A percentile compares a stretch with the other conserved stretches of the same genome.
phyloP scores from a whole-genome alignment of 2,888 invertebrate species.

The Tinea trinotella region DNA sequence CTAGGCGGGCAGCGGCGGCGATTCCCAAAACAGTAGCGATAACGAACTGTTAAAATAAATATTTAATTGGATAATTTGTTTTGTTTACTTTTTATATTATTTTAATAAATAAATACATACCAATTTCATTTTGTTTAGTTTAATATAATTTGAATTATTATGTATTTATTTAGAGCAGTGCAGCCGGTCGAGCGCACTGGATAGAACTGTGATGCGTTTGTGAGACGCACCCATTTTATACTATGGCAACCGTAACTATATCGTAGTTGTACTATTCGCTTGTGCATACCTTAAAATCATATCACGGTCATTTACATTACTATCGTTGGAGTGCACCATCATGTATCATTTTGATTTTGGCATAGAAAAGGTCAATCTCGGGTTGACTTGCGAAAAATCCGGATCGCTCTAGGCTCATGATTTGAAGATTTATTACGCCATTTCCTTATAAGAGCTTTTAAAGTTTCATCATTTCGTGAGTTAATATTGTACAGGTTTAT shows the following conservation, averaged over 20 bases:
- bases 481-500: too few relatives aligned
- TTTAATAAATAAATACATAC: conserved; percentile 37
- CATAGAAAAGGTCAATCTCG: conserved; percentile 12
- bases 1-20: conserved; percentile 60
- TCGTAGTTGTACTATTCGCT: conserved; percentile 20
- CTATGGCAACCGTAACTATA: neutral
- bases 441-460: conserved; percentile 6
- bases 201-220: conserved; percentile 49
- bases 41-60: conserved; percentile 41
- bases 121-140: conserved; percentile 51
- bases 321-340: conserved; percentile 22
- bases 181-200: conserved; percentile 21
- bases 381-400: conserved; percentile 13
- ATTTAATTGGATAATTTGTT: neutral
- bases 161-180: conserved; percentile 14
- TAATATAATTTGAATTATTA: neutral
- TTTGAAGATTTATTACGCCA: conserved; percentile 9
- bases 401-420: conserved; percentile 8
- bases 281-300: conserved; percentile 42
- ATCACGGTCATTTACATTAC: conserved; percentile 47
- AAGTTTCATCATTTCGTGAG: neutral
- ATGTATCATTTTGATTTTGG: conserved; percentile 9
- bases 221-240: conserved; percentile 49
- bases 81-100: neutral
- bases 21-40: conserved; percentile 58